A percentile compares a stretch with the other conserved stretches of the same genome.
Conservation (phyloP, 1,140 invertebrate genomes). For the Drosophila watanabei region DNA sequence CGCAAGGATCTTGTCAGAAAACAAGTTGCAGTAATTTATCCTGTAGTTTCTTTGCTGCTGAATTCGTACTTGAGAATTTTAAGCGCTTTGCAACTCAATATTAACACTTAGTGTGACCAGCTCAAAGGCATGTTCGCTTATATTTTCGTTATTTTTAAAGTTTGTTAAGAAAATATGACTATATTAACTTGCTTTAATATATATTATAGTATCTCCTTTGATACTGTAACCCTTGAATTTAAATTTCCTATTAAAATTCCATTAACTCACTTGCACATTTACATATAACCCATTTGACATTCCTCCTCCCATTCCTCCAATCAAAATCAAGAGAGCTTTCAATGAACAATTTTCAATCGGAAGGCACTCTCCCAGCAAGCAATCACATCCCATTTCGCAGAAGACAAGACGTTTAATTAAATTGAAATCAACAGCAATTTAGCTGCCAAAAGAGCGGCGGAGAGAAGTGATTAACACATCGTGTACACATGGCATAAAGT, state of each 20-base stretch:
- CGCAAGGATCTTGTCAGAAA: background rate
- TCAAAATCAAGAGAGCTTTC: conserved; percentile 18
- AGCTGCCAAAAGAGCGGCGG: conserved; percentile 49
- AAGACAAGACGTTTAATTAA: conserved; percentile 71
- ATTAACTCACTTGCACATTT: conserved; percentile 5
- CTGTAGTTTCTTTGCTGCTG: background rate
- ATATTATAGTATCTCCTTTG: background rate
- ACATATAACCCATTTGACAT: conserved; percentile 9
- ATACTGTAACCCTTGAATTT: background rate
- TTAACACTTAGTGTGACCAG: background rate
- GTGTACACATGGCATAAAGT: conserved; percentile 26
- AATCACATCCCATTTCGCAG: conserved; percentile 31
- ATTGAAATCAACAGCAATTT: conserved; percentile 81
- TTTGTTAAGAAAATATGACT: background rate
- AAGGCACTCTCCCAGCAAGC: conserved; percentile 3
- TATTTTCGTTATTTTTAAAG: background rate
- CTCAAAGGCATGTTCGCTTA: background rate
- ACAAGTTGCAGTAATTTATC: background rate
- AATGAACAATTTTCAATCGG: conserved; percentile 20
- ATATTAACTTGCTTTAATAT: background rate
- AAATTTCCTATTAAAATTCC: background rate
- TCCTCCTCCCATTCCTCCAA: background rate
- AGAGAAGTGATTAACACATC: conserved; percentile 77
- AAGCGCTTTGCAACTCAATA: background rate
- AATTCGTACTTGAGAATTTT: conserved; percentile 8